Conservation (phyloP, 2,888 invertebrate genomes). For the Chydorus sphaericus region DNA sequence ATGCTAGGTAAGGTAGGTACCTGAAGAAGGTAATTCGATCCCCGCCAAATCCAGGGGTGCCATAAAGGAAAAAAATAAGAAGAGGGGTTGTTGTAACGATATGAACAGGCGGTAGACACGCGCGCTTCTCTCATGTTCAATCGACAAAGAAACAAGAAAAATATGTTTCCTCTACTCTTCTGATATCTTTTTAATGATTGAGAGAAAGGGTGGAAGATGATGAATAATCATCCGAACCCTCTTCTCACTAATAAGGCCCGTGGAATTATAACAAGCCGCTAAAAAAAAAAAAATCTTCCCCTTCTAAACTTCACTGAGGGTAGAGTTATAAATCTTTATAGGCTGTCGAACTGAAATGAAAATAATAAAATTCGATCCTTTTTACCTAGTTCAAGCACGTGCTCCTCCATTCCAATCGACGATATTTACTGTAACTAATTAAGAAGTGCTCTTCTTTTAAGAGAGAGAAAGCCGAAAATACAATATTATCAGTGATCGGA, state of each 20-base stretch:
- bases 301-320: too few relatives aligned
- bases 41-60: background rate
- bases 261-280: conserved; percentile 8
- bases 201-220: too few relatives aligned
- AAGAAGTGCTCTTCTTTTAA: background rate
- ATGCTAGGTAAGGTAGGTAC: background rate
- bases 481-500: background rate
- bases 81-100: background rate
- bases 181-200: too few relatives aligned
- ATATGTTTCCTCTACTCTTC: too few relatives aligned
- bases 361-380: background rate
- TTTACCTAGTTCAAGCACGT: background rate
- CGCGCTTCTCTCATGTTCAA: background rate
- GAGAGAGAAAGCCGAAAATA: background rate
- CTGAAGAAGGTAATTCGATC: background rate
- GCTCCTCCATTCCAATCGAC: too few relatives aligned
- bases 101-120: conserved; percentile 3
- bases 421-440: too few relatives aligned
- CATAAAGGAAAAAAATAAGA: background rate
- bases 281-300: too few relatives aligned
- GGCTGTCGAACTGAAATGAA: background rate
- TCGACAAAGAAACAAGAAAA: background rate
- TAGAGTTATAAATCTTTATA: too few relatives aligned
- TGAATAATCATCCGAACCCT: too few relatives aligned
- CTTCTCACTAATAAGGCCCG: background rate